These are phyloP conservation scores for Leptestheria dahalacensis DNA, from an alignment of 1,140 invertebrate genomes.

Conservation along the genomic window DNA sequence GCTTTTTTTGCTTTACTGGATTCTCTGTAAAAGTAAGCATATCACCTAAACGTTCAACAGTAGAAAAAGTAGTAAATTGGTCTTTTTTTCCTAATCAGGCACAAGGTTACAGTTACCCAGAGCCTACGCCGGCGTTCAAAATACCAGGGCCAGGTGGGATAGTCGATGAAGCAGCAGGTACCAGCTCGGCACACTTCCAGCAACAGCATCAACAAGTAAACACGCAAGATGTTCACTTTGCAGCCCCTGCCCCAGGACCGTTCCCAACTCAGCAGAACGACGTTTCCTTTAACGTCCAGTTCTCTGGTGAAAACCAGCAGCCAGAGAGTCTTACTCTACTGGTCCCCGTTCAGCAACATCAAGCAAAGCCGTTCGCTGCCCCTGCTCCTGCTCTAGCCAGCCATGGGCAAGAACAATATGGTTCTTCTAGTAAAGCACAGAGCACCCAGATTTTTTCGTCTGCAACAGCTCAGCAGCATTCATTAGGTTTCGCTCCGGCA, in stretches of 20 bases:
- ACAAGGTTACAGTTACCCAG: slow-evolving; percentile 6
- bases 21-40: background rate
- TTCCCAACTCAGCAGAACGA: background rate
- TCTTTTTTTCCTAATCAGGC: background rate
- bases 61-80: background rate
- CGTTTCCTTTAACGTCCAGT: too few relatives aligned
- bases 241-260: background rate
- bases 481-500: background rate
- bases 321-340: background rate
- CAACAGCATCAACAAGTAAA: background rate
- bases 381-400: background rate
- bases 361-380: background rate
- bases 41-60: background rate
- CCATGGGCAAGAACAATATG: background rate
- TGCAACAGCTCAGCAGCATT: background rate
- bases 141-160: background rate
- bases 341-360: background rate
- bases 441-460: background rate
- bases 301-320: too few relatives aligned
- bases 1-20: background rate
- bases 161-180: background rate
- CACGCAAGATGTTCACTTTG: background rate
- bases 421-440: background rate
- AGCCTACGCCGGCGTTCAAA: background rate
- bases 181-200: background rate